Percentiles rank a stretch among this genome's conserved stretches.
Evolutionary conservation across 1,140 invertebrate species (phyloP).

Genomic region (Drosophila repleta): DNA sequence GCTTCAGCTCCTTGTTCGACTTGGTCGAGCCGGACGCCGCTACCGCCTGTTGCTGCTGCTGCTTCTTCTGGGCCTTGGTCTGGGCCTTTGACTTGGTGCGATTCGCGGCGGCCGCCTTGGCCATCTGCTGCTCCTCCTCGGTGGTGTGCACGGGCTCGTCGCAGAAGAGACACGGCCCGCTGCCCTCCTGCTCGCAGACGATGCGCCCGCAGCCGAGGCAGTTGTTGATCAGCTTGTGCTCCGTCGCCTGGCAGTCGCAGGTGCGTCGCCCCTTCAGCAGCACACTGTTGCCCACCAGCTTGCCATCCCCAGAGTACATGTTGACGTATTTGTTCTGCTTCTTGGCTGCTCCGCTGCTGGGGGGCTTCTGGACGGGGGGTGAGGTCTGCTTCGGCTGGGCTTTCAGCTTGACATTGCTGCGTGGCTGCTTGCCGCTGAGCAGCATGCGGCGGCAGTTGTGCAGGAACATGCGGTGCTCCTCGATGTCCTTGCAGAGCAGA

Average conservation of each 20-base stretch:
- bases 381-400: constrained; percentile 22
- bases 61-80: constrained; percentile 28
- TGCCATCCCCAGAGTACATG: constrained; percentile 90
- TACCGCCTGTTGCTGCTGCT: constrained; percentile 2
- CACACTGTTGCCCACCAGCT: constrained; percentile 86
- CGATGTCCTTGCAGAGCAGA: constrained; percentile 87
- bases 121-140: constrained; percentile 85
- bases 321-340: constrained; percentile 92
- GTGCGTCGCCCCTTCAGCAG: constrained; percentile 90
- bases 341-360: constrained; percentile 83
- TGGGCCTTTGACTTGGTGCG: constrained; percentile 7
- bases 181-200: constrained; percentile 97
- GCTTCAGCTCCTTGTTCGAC: constrained; percentile 85
- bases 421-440: constrained; percentile 84
- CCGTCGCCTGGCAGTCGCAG: constrained; percentile 96
- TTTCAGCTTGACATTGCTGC: constrained; percentile 61
- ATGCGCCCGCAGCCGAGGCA: constrained; percentile 97
- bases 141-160: constrained; percentile 90
- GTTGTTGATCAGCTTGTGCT: constrained; percentile 96
- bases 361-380: not conserved
- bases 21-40: constrained; percentile 10
- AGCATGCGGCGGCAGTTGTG: constrained; percentile 86
- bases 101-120: constrained; percentile 23
- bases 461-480: constrained; percentile 88
- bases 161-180: constrained; percentile 98